Evolutionary conservation across 2,797 vertebrate species (phyloP).

Genomic region (Hippoglossus hippoglossus): DNA sequence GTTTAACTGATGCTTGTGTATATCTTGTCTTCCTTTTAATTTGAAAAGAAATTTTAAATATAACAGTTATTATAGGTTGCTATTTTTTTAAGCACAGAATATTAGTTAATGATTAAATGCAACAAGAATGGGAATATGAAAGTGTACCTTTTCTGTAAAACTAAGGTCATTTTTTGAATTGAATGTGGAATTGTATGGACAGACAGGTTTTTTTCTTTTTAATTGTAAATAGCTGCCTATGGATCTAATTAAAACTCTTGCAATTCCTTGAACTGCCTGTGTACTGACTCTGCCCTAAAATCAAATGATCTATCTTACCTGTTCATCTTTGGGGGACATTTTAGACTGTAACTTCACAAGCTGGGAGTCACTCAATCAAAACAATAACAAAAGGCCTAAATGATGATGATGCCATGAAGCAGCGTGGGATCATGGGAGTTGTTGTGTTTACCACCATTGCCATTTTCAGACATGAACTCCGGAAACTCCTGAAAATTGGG

Average conservation of each 20-base stretch:
- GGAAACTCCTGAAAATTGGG: too few species aligned
- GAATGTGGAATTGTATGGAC: conserved; percentile 80
- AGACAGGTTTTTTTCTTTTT: conserved; percentile 76
- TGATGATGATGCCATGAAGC: too few species aligned
- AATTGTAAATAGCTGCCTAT: conserved; percentile 82
- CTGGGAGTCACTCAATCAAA: too few species aligned
- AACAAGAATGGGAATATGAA: conserved; percentile 76
- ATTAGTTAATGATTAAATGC: conserved; percentile 82
- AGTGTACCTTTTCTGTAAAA: conserved; percentile 76
- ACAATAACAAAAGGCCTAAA: too few species aligned
- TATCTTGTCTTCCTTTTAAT: conserved; percentile 90
- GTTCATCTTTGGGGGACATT: not conserved
- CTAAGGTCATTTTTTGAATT: conserved; percentile 75
- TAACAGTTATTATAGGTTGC: conserved; percentile 92
- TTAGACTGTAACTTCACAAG: not conserved
- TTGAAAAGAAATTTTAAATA: conserved; percentile 90
- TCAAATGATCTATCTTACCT: not conserved
- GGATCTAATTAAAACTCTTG: conserved; percentile 83
- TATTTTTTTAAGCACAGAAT: conserved; percentile 87
- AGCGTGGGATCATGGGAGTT: too few species aligned
- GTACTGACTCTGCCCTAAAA: conserved; percentile 11
- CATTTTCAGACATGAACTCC: too few species aligned
- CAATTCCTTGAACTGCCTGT: conserved; percentile 61
- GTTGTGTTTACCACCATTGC: too few species aligned
- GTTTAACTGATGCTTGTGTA: conserved; percentile 89